Percentiles rank a stretch among this genome's conserved stretches.
Conservation (phyloP, 2,113 vertebrate genomes). For the Aplodontia rufa region DNA sequence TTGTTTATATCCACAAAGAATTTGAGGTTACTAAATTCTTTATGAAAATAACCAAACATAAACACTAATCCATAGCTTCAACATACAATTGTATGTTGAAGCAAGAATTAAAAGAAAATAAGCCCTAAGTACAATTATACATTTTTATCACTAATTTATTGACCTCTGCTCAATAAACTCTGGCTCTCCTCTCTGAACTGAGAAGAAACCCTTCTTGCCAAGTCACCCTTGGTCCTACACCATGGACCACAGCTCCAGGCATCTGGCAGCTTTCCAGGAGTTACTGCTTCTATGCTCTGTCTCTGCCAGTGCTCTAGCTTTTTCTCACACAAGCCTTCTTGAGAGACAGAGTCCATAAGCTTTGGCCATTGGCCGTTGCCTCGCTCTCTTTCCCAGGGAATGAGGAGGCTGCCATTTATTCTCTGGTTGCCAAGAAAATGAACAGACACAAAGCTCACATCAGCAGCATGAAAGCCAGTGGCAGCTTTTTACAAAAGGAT, state of each 20-base stretch:
- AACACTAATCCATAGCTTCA: neutral
- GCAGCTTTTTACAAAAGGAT: neutral
- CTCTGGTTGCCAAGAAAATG: constrained; percentile 18
- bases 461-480: neutral
- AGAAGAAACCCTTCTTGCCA: neutral
- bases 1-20: neutral
- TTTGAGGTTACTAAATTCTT: neutral
- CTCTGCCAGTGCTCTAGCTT: neutral
- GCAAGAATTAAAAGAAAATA: constrained; percentile 4
- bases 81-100: neutral
- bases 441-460: neutral
- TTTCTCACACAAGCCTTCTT: neutral
- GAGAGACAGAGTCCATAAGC: neutral
- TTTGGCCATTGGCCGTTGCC: neutral
- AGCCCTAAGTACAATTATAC: neutral
- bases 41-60: neutral
- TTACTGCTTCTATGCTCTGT: neutral
- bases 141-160: neutral
- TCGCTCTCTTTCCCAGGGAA: neutral
- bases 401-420: neutral
- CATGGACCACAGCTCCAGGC: neutral
- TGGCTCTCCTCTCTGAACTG: neutral
- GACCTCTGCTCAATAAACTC: neutral
- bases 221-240: neutral
- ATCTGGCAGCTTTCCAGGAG: neutral